Conservation (phyloP, 2,888 invertebrate species). For the Omphaloscelis lunosa region DNA sequence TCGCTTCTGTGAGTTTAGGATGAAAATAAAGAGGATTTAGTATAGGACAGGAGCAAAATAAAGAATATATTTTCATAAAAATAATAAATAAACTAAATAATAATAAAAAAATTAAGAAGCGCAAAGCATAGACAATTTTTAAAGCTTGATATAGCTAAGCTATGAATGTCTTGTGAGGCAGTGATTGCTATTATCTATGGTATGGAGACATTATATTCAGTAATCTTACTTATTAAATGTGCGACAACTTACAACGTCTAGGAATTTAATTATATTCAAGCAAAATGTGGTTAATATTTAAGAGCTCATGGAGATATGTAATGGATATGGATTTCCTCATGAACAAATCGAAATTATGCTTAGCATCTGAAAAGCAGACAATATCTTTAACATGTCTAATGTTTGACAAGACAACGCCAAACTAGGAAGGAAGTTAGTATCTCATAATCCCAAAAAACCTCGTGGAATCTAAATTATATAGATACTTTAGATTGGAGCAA, state of each 20-base stretch:
- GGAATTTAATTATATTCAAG: conserved; percentile 43
- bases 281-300: conserved; percentile 51
- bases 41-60: conserved; percentile 81
- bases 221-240: conserved; percentile 69
- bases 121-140: conserved; percentile 87
- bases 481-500: neutral
- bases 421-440: neutral
- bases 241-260: conserved; percentile 66
- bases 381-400: neutral
- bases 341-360: neutral
- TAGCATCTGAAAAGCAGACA: neutral
- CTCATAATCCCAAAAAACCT: neutral
- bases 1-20: conserved; percentile 75
- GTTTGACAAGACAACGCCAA: neutral
- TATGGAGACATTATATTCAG: conserved; percentile 73
- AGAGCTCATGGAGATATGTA: conserved; percentile 54
- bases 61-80: conserved; percentile 74
- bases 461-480: neutral
- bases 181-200: conserved; percentile 88
- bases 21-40: conserved; percentile 77
- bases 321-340: conserved; percentile 53
- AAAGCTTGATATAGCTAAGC: conserved; percentile 88
- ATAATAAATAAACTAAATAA: conserved; percentile 81
- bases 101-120: conserved; percentile 85
- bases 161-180: conserved; percentile 91